Evolutionary conservation across 2,797 vertebrate species (phyloP).

Genomic region (Spinibarbus caldwelli): DNA sequence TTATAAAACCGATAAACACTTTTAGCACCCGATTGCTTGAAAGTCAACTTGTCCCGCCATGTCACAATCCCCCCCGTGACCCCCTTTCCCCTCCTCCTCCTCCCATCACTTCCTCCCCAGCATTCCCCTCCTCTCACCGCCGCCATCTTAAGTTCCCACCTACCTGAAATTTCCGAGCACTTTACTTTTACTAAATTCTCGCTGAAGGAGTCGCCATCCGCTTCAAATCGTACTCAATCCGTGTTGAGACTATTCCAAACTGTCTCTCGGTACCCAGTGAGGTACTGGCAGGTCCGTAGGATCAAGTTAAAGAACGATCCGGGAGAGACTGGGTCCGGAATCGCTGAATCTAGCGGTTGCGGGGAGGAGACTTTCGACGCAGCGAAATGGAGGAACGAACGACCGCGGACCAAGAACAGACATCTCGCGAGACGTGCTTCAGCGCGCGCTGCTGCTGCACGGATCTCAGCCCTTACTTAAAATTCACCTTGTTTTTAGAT

Average conservation of each 20-base stretch:
- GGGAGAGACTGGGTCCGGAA: conserved; percentile 81
- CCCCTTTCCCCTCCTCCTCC: too few relatives aligned
- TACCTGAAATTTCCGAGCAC: conserved; percentile 86
- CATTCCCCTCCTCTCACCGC: conserved; percentile 76
- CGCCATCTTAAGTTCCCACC: conserved; percentile 88
- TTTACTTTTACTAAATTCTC: conserved; percentile 90
- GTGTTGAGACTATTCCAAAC: conserved; percentile 76
- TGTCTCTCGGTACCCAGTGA: conserved; percentile 87
- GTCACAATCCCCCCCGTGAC: conserved; percentile 51
- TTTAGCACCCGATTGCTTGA: conserved; percentile 17
- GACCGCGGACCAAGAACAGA: conserved; percentile 76
- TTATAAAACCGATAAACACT: not conserved
- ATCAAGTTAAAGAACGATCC: conserved; percentile 83
- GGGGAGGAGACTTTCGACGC: conserved; percentile 87
- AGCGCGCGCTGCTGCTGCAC: conserved; percentile 30
- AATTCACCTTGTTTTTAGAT: too few relatives aligned
- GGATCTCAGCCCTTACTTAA: not conserved
- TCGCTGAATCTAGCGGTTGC: conserved; percentile 83
- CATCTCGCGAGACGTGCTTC: conserved; percentile 75
- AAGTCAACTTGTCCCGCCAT: conserved; percentile 56
- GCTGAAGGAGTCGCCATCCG: conserved; percentile 86
- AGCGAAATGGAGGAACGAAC: conserved; percentile 85
- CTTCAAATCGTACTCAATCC: conserved; percentile 84
- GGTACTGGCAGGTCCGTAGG: conserved; percentile 80
- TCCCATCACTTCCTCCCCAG: conserved; percentile 60